Evolutionary conservation across 2,797 vertebrate species (phyloP), one percentile per base, ranked within the genome.

Genomic region (Trematomus bernacchii): DNA sequence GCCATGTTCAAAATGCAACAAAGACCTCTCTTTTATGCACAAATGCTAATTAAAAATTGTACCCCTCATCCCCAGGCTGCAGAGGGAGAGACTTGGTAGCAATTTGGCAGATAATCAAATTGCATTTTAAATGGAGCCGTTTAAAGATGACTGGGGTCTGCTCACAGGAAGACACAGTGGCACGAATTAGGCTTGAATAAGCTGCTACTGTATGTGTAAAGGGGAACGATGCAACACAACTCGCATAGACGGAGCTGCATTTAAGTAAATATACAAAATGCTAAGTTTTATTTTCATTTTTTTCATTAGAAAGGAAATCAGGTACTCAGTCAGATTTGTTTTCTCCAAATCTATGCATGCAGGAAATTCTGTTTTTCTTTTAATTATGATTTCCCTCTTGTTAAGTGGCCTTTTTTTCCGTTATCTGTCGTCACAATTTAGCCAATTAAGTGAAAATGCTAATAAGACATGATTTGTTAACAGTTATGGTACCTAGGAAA

Each of bases 81-180:
- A 89, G 90, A 89, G 90, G 94, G 90, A 89, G 91, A 94, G 93
- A 93, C 93, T 95, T 94, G 93, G 92, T 96, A 91, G 94, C 94
- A 95, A 95, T 96, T 96, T 96, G 95, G 95, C 94, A 95, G 95
- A 95, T 95, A 95, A 96, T 96, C 95, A 96, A 95, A 96, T 95
- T 95, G 95, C 93, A 96, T 96, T 96, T 96, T 96, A 96, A 96
- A 96, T 96, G 94, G 95, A 93, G 93, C 93, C 86, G 91, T 95
- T 95, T 96, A 95, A 95, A 95, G 93, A 95, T 92, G 94, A 95
- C 94, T 93, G 84, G 87, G 87, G 92, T 93, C 92, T 92, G 92
- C 91, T 94, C 88, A 91, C 87, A 88, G 89, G 89, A 94, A 95
- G 92, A 92, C 91, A 91, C 89, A 86, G 87, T 91, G 91, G 91